These are phyloP conservation scores for Cardiocondyla obscurior DNA, from an alignment of 1,140 invertebrate species.

Conservation along the genomic window DNA sequence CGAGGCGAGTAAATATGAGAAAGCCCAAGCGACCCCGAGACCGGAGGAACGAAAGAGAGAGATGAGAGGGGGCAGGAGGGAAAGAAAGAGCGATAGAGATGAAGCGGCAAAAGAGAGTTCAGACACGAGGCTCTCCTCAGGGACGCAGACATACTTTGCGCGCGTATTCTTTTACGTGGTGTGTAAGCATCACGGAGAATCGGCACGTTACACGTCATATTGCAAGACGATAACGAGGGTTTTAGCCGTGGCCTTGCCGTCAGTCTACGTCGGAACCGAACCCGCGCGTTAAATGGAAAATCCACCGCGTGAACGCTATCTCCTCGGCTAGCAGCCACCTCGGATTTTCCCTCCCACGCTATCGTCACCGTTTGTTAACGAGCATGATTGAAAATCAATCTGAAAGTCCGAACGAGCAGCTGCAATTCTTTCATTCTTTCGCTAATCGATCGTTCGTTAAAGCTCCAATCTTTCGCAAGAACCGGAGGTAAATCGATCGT, in stretches of 20 bases:
- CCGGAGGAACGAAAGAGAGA: background rate
- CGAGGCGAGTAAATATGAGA: conserved; percentile 61
- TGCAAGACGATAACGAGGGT: conserved; percentile 64
- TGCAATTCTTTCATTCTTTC: background rate
- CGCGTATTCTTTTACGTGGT: conserved; percentile 30
- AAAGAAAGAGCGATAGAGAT: conserved; percentile 6
- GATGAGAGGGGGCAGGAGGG: too few relatives aligned
- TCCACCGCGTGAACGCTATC: background rate
- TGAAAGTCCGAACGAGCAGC: background rate
- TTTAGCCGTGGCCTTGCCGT: conserved; percentile 61
- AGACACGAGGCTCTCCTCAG: conserved; percentile 48
- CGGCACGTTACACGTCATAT: conserved; percentile 47
- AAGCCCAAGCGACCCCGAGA: conserved; percentile 36
- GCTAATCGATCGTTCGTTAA: background rate
- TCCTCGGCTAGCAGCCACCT: background rate
- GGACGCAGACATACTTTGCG: conserved; percentile 42
- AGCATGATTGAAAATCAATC: background rate
- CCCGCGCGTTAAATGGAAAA: conserved; percentile 55
- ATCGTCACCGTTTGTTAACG: background rate
- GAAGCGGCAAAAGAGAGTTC: conserved; percentile 13
- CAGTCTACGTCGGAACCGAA: background rate
- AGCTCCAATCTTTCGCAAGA: background rate
- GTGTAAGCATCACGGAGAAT: conserved; percentile 7
- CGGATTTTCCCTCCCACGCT: background rate
- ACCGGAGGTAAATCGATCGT: background rate